Evolutionary conservation across 2,113 vertebrate genomes (phyloP).

Genomic region (Nestor notabilis): DNA sequence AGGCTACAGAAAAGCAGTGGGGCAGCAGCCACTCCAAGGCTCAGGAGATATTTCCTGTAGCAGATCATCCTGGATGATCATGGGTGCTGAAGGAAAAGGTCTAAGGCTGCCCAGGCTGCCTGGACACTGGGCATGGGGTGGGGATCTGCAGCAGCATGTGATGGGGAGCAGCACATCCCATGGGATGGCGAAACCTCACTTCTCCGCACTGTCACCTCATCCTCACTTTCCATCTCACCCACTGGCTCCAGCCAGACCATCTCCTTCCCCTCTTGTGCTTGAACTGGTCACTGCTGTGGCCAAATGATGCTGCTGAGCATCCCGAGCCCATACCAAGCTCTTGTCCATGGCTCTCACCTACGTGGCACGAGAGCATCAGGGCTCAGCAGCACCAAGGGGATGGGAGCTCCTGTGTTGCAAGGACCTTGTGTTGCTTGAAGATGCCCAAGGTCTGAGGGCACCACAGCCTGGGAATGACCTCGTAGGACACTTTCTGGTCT

Average conservation of each 20-base stretch:
- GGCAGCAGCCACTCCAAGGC: neutral
- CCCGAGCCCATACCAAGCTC: rapidly evolving
- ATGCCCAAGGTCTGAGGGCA: neutral
- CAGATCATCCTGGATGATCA: neutral
- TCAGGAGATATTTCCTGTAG: neutral
- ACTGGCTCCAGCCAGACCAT: neutral
- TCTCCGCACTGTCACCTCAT: neutral
- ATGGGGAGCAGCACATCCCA: neutral
- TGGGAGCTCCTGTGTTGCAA: neutral
- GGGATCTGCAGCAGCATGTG: neutral
- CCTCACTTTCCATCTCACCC: neutral
- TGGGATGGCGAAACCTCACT: neutral
- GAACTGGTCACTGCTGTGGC: rapidly evolving
- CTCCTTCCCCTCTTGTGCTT: neutral
- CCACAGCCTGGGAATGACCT: neutral
- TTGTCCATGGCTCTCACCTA: rapidly evolving
- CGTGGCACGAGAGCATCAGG: neutral
- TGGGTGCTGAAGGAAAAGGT: neutral
- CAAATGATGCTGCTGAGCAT: neutral
- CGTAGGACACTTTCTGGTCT: neutral
- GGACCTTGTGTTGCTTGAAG: rapidly evolving
- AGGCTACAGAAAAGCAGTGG: neutral
- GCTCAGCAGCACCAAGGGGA: neutral
- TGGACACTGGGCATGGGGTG: neutral
- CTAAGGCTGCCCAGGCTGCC: neutral